A percentile compares a stretch with the other conserved stretches of the same genome.
Conservation (phyloP, 2,888 invertebrate genomes). For the Chalcosyrphus nemorum region DNA sequence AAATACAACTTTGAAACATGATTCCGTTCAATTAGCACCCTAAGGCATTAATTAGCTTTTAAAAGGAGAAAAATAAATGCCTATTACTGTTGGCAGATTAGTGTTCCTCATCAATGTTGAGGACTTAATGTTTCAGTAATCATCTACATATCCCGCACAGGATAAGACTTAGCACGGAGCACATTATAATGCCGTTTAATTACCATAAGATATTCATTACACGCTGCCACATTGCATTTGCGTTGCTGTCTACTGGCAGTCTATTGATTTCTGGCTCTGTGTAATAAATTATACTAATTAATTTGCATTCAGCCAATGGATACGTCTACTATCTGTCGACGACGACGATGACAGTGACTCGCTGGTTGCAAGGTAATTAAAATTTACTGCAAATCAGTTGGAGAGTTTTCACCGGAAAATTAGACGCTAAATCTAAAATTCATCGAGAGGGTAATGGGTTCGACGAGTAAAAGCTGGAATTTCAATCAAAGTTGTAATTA, state of each 20-base stretch:
- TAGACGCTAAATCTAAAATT: background rate
- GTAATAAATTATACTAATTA: slow-evolving; percentile 37
- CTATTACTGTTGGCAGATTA: background rate
- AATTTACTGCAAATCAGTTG: slow-evolving; percentile 32
- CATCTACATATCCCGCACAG: background rate
- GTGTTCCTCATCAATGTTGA: background rate
- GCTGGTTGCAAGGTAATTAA: slow-evolving; percentile 32
- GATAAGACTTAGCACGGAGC: too few relatives aligned
- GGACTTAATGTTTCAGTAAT: slow-evolving; percentile 31
- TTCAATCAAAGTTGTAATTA: slow-evolving; percentile 2
- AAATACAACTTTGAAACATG: background rate
- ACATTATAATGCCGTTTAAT: slow-evolving; percentile 49
- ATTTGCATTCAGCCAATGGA: slow-evolving; percentile 31
- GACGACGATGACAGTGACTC: background rate
- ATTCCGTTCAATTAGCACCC: background rate
- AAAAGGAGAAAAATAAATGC: background rate
- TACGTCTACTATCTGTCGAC: background rate
- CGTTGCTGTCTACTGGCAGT: slow-evolving; percentile 13
- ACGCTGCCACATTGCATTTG: background rate
- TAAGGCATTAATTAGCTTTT: background rate
- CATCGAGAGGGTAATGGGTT: background rate
- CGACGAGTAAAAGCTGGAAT: background rate
- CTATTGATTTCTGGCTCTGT: slow-evolving; percentile 14
- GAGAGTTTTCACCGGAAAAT: background rate
- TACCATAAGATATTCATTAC: slow-evolving; percentile 37